Base-by-base conservation (phyloP, 2,113 vertebrate species). In the Phoenicopterus ruber region DNA sequence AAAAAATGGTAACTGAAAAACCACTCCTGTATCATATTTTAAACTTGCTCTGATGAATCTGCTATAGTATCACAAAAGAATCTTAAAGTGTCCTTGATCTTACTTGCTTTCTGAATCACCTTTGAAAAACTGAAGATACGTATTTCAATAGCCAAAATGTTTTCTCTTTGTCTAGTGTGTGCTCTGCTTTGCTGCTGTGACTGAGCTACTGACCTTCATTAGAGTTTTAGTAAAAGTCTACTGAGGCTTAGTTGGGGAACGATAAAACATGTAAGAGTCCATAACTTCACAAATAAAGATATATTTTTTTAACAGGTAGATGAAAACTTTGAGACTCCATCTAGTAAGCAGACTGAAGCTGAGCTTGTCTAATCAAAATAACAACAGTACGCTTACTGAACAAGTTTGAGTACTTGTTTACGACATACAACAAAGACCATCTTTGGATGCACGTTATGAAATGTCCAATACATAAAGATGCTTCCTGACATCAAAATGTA, bases 21-120 rank as follows among this genome's bases (percentile, higher is more conserved):
- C 0, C 6, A 55, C 1, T 15, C 3, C 42, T 47, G 9, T 21
- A 46, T 42, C 36, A 13, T 24, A 47, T 67, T 18, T 82, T 29
- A 32, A 61, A 47, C 36, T n/a, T 84, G 22, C 18, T 91, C 63
- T 44, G 17, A 81, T 78, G 24, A 66, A 40, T 57, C 34, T 92
- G 70, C 9, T 34, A 7, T 24, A 15, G 36, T 29, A 65, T 22
- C 2, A 0, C 21, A 49, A 69, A 59, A 54, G 7, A n/a, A 46
- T 11, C 17, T 61, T 67, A 0, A 89, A 82, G 6, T 26, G 11
- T 9, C 11, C 10, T 84, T 73, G 40, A 57, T 85, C 24, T 66
- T 26, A 55, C 11, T 77, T 52, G 18, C 13, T 87, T 69, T 47
- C n/a, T 66, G 36, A 66, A 55, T 50, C 13, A 47, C 15, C 59